These are phyloP conservation scores for Pycnomerus fuliginosus DNA, from an alignment of 2,888 invertebrate genomes.

Conservation along the genomic window DNA sequence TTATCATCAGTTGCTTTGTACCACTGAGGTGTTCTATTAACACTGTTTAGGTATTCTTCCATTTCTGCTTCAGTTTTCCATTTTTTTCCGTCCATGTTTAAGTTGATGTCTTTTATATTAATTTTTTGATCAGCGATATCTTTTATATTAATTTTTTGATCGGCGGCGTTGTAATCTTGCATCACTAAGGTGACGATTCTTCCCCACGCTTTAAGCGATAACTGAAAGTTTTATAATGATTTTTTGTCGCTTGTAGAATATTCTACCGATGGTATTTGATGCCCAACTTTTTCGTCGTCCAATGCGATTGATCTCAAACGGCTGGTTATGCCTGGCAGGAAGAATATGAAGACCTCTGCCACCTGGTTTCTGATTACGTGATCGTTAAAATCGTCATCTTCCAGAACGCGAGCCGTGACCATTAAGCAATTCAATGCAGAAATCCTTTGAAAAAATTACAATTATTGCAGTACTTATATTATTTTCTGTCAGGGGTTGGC, in stretches of 20 bases:
- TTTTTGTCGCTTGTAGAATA: neutral
- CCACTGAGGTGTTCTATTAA: constrained; percentile 58
- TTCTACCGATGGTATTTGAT: constrained; percentile 61
- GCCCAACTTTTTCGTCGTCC: constrained; percentile 61
- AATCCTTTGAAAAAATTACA: constrained; percentile 46
- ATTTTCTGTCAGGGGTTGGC: too few relatives aligned
- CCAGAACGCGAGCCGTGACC: constrained; percentile 62
- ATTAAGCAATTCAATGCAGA: constrained; percentile 62
- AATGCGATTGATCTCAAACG: constrained; percentile 61
- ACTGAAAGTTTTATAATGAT: constrained; percentile 39
- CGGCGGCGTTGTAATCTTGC: constrained; percentile 47
- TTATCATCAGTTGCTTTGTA: constrained; percentile 60
- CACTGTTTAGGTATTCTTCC: constrained; percentile 48
- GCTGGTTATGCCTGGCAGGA: constrained; percentile 64
- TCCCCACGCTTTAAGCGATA: constrained; percentile 53
- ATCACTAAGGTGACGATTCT: constrained; percentile 53
- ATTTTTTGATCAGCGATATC: constrained; percentile 3
- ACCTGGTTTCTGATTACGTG: constrained; percentile 55
- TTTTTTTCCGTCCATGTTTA: constrained; percentile 30
- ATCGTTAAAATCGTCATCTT: constrained; percentile 57
- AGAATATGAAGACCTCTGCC: constrained; percentile 61
- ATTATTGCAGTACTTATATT: too few relatives aligned
- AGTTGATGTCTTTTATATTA: neutral
- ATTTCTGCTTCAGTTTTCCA: constrained; percentile 42
- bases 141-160: constrained; percentile 20